Percentiles rank a stretch among this genome's conserved stretches.
phyloP scores from a whole-genome alignment of 2,888 invertebrate genomes.

The Dryobotodes eremita region DNA sequence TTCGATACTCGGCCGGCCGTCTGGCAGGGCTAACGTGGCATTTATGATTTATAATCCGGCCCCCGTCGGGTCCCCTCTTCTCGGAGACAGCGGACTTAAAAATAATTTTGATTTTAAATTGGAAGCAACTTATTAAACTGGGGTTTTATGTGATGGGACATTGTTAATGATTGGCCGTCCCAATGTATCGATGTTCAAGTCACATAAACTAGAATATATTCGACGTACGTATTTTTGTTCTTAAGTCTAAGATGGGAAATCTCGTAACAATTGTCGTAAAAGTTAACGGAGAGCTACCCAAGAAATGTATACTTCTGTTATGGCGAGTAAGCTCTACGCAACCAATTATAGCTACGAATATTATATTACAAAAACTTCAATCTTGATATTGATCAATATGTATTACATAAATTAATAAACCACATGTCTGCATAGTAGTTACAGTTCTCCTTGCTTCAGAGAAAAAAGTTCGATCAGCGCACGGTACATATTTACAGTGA shows the following conservation, averaged over 20 bases:
- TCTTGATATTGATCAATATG: conserved; percentile 54
- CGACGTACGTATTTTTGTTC: conserved; percentile 22
- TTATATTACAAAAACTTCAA: conserved; percentile 50
- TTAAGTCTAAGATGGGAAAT: conserved; percentile 25
- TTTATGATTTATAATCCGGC: conserved; percentile 90
- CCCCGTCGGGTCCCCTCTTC: conserved; percentile 85
- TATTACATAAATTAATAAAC: conserved; percentile 62
- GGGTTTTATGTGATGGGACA: conserved; percentile 81
- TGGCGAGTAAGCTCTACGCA: conserved; percentile 8
- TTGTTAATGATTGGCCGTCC: conserved; percentile 75
- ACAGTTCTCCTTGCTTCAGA: conserved; percentile 33
- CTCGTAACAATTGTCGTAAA: conserved; percentile 25
- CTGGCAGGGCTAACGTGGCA: conserved; percentile 85
- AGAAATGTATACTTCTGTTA: conserved; percentile 26
- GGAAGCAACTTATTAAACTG: conserved; percentile 86
- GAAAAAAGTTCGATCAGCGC: conserved; percentile 37
- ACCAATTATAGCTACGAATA: conserved; percentile 55
- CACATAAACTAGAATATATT: conserved; percentile 44
- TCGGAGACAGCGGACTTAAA: conserved; percentile 85
- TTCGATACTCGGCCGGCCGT: conserved; percentile 83
- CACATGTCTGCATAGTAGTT: conserved; percentile 53
- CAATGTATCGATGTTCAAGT: conserved; percentile 37
- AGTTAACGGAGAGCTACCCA: conserved; percentile 14
- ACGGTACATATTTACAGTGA: conserved; percentile 37
- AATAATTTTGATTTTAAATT: conserved; percentile 89